Evolutionary conservation across 2,113 vertebrate genomes (phyloP).

Genomic region (Cisticola juncidis): DNA sequence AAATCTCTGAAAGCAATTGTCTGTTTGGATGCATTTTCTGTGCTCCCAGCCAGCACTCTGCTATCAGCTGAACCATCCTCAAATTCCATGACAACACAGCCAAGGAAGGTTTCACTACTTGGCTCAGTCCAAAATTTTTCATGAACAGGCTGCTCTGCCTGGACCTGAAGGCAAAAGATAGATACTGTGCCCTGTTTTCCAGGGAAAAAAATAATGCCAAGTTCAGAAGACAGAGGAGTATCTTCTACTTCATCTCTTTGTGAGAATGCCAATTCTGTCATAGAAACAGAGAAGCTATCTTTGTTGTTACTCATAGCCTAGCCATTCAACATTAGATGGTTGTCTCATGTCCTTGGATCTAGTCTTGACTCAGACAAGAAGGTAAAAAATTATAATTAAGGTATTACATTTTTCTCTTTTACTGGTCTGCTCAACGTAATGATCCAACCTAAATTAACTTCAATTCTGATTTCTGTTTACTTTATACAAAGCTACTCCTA

Average conservation of each 20-base stretch:
- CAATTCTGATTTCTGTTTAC: neutral
- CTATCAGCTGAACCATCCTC: constrained; percentile 6
- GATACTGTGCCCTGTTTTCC: neutral
- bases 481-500: neutral
- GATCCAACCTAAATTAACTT: neutral
- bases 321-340: neutral
- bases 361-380: neutral
- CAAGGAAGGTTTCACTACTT: neutral
- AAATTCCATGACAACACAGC: neutral
- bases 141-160: neutral
- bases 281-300: neutral
- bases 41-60: neutral
- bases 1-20: constrained; percentile 5
- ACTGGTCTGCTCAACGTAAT: neutral
- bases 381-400: neutral
- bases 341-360: neutral
- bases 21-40: neutral
- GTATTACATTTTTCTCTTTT: neutral
- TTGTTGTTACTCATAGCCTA: neutral
- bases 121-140: neutral
- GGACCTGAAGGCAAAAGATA: neutral
- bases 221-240: neutral
- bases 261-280: neutral
- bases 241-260: neutral
- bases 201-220: neutral